A percentile compares a stretch with the other conserved stretches of the same genome.
These are phyloP conservation scores for Sycophila texana DNA, from an alignment of 2,888 invertebrate genomes.

Conservation along the genomic window DNA sequence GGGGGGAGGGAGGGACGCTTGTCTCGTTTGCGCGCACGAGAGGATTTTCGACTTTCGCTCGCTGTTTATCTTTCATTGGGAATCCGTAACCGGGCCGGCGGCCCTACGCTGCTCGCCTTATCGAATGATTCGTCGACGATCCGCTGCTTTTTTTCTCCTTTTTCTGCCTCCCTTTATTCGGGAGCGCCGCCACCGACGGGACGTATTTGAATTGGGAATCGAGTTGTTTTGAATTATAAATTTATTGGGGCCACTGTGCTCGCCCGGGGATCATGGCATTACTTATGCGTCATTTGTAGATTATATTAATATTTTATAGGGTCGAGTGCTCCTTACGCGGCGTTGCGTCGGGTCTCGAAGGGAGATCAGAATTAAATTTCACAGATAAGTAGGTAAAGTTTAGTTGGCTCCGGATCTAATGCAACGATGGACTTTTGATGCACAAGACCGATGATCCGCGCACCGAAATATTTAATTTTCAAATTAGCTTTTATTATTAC, in stretches of 20 bases:
- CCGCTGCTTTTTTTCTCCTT: background rate
- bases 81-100: slow-evolving; percentile 11
- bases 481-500: background rate
- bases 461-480: background rate
- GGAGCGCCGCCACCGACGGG: background rate
- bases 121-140: slow-evolving; percentile 37
- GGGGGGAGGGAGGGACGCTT: slow-evolving; percentile 2
- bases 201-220: slow-evolving; percentile 42
- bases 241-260: slow-evolving; percentile 13
- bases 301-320: slow-evolving; percentile 37
- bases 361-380: too few species aligned
- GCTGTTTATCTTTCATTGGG: slow-evolving; percentile 51
- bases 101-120: slow-evolving; percentile 8
- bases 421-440: background rate
- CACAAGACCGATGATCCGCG: background rate
- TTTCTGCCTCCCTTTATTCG: slow-evolving; percentile 21
- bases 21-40: slow-evolving; percentile 53
- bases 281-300: slow-evolving; percentile 40
- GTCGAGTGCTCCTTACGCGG: background rate
- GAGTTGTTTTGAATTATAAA: slow-evolving; percentile 54
- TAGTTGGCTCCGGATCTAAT: background rate
- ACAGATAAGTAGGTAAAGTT: background rate
- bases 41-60: slow-evolving; percentile 39
- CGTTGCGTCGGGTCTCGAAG: background rate
- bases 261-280: slow-evolving; percentile 7